Evolutionary conservation across 2,888 invertebrate species (phyloP), one percentile per base, ranked within the genome.

Genomic region (Napeogenes inachia): DNA sequence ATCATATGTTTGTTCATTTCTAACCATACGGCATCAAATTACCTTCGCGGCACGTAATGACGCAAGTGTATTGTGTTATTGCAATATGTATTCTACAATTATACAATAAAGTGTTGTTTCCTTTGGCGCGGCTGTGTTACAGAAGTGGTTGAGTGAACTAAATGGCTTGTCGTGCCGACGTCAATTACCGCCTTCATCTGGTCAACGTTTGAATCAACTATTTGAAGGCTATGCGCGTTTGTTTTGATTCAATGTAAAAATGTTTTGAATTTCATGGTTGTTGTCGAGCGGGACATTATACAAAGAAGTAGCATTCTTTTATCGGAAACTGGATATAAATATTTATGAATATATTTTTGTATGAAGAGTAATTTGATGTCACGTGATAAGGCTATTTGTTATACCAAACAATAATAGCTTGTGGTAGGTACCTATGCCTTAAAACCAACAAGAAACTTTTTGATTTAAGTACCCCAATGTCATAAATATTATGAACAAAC

Each of bases 21-120:
- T 81, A 82, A 81, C 85, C 84, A 84, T 87, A 84, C 87, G 83
- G 85, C 84, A 83, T 86, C 82, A 78, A 83, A 87, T 88, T 85
- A 84, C 85, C 78, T 81, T 75, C 76, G 73, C 75, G 74, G 73
- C 75, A 74, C 79, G 82, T 85, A 87, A 87, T 88, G 88, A 85
- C 85, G 83, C 82, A 82, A 81, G 78, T 75, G 13, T 57, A 45
- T 30, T 12, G 6, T 13, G 32, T n/a, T 65, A 66, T 45, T 63
- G 64, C 4, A 81, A 67, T 81, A 56, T 61, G n/a, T 64, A 66
- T 64, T 70, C 65, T 85, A 75, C 67, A 2, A 0, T 0, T 0
- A 32, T 30, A 2, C 0, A 0, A 0, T 21, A 77, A 75, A 59
- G 74, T 73, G n/a, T 47, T 46, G 32, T 74, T 73, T 82, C 12